Evolutionary conservation across 2,797 vertebrate species (phyloP), one percentile per base, ranked within the genome.

Genomic region (Ciconia nigra): DNA sequence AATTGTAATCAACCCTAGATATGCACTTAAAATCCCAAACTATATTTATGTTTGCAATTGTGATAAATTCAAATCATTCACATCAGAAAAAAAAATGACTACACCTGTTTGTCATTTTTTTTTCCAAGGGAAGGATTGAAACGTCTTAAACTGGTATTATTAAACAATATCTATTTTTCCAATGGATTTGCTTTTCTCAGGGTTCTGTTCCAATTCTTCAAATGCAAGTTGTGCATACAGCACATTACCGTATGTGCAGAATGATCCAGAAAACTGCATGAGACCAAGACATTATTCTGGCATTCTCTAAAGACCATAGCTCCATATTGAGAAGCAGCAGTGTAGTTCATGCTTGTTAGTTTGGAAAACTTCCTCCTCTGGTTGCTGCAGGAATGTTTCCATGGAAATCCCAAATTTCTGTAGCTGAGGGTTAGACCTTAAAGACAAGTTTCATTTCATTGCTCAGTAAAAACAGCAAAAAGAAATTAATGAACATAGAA

Each of bases 161-260:
- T 77, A 79, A 92, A 80, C 37, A 83, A 33, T 67, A 65, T 66
- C n/a, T 79, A 3, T 46, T 83, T 93, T 93, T 85, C 79, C 77
- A 83, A 11, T 66, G 57, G 86, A 90, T 96, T 98, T 90, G 73
- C 46, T 96, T 94, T 94, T 97, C 97, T 98, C 96, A 97, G 97
- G 96, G 96, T 92, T 96, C 90, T 94, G 87, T 71, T 97, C 73
- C 90, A 93, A 31, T 87, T 91, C 86, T 92, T 89, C 73, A 70
- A 72, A 70, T 82, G 28, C 61, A 72, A 62, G 51, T 46, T 92
- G 62, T 80, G 59, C 41, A n/a, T 78, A 59, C 70, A 83, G 54
- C 66, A 65, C 73, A 66, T 74, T 62, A 61, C 9, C 35, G 29
- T 81, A 41, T 37, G 29, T 61, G 35, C 58, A 78, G 76, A 83